phyloP scores from a whole-genome alignment of 1,140 invertebrate genomes.

The Drosophila funebris region DNA sequence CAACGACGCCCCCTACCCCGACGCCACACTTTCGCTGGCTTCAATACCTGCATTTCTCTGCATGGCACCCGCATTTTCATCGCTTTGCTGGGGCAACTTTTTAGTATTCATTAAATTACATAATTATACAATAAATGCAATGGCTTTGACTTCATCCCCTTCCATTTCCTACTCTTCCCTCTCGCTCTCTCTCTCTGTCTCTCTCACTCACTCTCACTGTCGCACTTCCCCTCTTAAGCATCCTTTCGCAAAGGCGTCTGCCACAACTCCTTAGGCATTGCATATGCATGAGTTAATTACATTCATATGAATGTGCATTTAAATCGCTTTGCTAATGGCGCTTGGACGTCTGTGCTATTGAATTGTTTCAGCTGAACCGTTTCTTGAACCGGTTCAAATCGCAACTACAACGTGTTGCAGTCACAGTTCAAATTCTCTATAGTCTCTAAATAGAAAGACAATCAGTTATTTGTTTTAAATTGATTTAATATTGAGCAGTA shows the following conservation, averaged over 20 bases:
- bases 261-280: background rate
- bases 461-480: too few relatives aligned
- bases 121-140: slow-evolving; percentile 81
- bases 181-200: slow-evolving; percentile 1
- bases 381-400: background rate
- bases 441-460: too few relatives aligned
- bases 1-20: background rate
- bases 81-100: slow-evolving; percentile 49
- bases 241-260: background rate
- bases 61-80: slow-evolving; percentile 2
- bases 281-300: slow-evolving; percentile 26
- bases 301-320: slow-evolving; percentile 12
- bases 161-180: background rate
- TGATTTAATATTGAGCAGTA: too few relatives aligned
- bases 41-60: slow-evolving; percentile 2
- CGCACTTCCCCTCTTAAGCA: background rate
- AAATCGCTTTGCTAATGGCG: background rate
- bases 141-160: slow-evolving; percentile 50
- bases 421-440: too few relatives aligned
- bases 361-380: background rate
- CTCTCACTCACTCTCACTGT: background rate
- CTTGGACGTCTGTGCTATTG: background rate
- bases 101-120: slow-evolving; percentile 81
- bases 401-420: too few relatives aligned
- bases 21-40: background rate